Evolutionary conservation across 2,113 vertebrate genomes (phyloP), one percentile per base, ranked within the genome.

Genomic region (Sinosuthora webbiana): DNA sequence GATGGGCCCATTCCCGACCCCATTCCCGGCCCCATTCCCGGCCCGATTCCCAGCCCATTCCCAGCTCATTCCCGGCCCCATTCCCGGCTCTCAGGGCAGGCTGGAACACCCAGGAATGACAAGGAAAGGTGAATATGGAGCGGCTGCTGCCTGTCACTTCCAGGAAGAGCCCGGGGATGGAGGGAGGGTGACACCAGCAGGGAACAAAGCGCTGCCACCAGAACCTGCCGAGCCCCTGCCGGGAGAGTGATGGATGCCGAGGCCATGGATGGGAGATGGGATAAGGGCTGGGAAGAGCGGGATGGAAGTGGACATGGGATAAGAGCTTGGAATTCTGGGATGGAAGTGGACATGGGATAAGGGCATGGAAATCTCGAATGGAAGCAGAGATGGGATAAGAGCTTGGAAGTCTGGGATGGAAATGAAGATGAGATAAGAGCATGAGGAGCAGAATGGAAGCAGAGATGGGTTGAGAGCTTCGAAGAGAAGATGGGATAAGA

Each of bases 81-180:
- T 14, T 78, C 47, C 24, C 3, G 10, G 35, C 56, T 80, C 13
- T 35, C 35, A 4, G 1, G 28, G 68, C 4, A 42, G 70, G 49
- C 62, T 67, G 44, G 52, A 13, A 56, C 59, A 28, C 3, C 22
- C 62, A 8, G 2, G 0, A 23, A 35, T 7, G 57, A 7, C 15
- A 6, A 0, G 3, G 39, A 44, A 18, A 30, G 35, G 41, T 45
- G 49, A 50, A 11, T 21, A 2, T 6, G 1, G n/a, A 31, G 23
- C 1, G 5, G 12, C 39, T n/a, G n/a, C n/a, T n/a, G n/a, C n/a
- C n/a, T n/a, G n/a, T n/a, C 25, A 10, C 11, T 55, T 33, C 39
- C 56, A 23, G 70, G 13, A 44, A 0, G 3, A 55, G 44, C 39
- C 33, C 12, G 1, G 0, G 13, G 11, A 22, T 6, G 47, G 27